phyloP scores from a whole-genome alignment of 2,888 invertebrate species.

The Nyleta sp. region DNA sequence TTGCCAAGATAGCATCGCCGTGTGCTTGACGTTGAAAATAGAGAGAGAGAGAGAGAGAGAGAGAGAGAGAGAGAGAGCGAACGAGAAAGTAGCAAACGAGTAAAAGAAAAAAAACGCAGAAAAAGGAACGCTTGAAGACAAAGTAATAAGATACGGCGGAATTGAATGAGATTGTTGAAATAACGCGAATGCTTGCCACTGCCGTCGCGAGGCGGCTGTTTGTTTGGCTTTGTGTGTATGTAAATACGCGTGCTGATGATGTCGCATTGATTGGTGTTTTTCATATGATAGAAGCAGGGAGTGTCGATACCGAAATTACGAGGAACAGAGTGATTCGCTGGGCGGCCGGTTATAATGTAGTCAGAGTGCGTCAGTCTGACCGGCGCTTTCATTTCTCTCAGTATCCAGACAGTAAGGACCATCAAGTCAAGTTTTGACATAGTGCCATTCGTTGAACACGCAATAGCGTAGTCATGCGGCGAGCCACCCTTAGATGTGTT shows the following conservation, averaged over 20 bases:
- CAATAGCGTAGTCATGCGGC: slow-evolving; percentile 59
- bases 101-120: slow-evolving; percentile 9
- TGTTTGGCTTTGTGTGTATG: slow-evolving; percentile 10
- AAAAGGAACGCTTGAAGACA: slow-evolving; percentile 17
- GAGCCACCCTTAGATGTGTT: slow-evolving; percentile 55
- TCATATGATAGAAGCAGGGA: slow-evolving; percentile 72
- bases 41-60: slow-evolving; percentile 6
- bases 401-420: slow-evolving; percentile 80
- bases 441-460: slow-evolving; percentile 59
- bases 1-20: slow-evolving; percentile 41
- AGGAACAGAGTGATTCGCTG: slow-evolving; percentile 79
- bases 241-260: slow-evolving; percentile 30
- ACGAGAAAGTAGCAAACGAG: too few relatives aligned
- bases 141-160: slow-evolving; percentile 8
- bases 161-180: slow-evolving; percentile 40
- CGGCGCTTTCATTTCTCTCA: slow-evolving; percentile 81
- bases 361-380: slow-evolving; percentile 81
- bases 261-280: slow-evolving; percentile 60
- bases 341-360: slow-evolving; percentile 82
- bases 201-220: too few relatives aligned
- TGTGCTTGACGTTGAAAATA: slow-evolving; percentile 39
- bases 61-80: slow-evolving; percentile 1
- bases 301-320: slow-evolving; percentile 72
- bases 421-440: slow-evolving; percentile 65
- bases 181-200: slow-evolving; percentile 30